These are phyloP conservation scores for Bombus sibiricus DNA, from an alignment of 1,140 invertebrate genomes.

Conservation along the genomic window DNA sequence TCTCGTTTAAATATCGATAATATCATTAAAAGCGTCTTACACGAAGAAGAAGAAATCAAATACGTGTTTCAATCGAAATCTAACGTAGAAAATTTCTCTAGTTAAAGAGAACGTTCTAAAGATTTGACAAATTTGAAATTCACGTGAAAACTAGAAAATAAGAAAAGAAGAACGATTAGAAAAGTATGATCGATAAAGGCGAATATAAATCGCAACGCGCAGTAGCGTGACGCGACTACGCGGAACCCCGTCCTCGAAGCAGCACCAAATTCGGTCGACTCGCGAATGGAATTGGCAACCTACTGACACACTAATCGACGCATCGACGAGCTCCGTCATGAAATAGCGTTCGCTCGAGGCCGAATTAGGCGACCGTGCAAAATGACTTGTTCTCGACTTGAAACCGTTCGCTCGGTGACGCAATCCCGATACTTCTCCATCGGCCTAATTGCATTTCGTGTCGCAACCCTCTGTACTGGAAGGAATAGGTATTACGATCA, in stretches of 20 bases:
- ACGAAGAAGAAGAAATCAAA: no score
- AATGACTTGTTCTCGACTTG: conserved; percentile 39
- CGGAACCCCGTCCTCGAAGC: conserved; percentile 58
- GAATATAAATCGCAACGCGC: conserved; percentile 5
- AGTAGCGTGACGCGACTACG: conserved; percentile 46
- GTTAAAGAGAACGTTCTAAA: background rate
- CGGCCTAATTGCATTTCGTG: conserved; percentile 18
- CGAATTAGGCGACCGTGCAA: conserved; percentile 61
- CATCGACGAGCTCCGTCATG: conserved; percentile 59
- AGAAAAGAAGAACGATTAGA: background rate
- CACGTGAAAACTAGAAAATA: background rate
- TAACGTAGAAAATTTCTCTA: rapidly evolving
- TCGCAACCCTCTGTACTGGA: conserved; percentile 6
- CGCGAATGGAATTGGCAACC: conserved; percentile 75
- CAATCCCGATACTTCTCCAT: conserved; percentile 26
- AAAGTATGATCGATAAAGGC: background rate
- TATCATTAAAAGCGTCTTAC: no score
- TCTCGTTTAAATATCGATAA: no score
- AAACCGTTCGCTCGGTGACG: conserved; percentile 20
- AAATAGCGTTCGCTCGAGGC: conserved; percentile 63
- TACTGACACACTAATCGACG: conserved; percentile 77
- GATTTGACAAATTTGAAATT: background rate
- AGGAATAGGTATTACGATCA: conserved; percentile 2
- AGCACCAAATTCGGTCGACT: conserved; percentile 74
- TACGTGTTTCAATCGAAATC: no score